Evolutionary conservation across 1,140 invertebrate genomes (phyloP).

Genomic region (Lordiphosa mommai): DNA sequence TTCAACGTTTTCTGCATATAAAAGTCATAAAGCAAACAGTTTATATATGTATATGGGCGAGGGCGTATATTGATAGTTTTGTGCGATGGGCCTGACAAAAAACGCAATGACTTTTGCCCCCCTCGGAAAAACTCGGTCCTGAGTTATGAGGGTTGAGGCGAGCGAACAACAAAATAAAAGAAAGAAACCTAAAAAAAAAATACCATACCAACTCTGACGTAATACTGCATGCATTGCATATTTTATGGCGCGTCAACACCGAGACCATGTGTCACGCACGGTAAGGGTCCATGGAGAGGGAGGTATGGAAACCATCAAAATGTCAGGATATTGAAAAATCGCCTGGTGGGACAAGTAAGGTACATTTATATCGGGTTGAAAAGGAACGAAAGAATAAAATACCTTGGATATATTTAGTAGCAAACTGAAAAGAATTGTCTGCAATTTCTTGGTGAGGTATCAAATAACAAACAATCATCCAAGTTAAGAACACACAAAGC

Average conservation of each 20-base stretch:
- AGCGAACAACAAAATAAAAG: background rate
- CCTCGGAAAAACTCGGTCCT: background rate
- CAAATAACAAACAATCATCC: too few species aligned
- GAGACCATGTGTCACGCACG: constrained; percentile 72
- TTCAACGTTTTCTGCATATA: too few species aligned
- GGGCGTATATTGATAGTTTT: constrained; percentile 71
- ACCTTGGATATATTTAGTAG: too few species aligned
- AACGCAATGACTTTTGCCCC: constrained; percentile 50
- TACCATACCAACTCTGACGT: constrained; percentile 45
- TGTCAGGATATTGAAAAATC: constrained; percentile 71
- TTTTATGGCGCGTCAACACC: constrained; percentile 75
- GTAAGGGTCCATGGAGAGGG: constrained; percentile 12
- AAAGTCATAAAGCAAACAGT: constrained; percentile 75
- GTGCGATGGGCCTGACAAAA: constrained; percentile 57
- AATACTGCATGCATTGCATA: constrained; percentile 75
- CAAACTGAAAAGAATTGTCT: too few species aligned
- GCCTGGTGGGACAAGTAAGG: constrained; percentile 17
- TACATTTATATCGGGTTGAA: too few species aligned
- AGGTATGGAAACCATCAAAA: constrained; percentile 34
- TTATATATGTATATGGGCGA: constrained; percentile 33
- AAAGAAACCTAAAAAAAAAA: constrained; percentile 16
- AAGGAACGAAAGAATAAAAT: too few species aligned
- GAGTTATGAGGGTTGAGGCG: constrained; percentile 36
- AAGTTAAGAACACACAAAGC: too few species aligned
- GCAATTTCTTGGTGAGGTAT: too few species aligned